A percentile compares a stretch with the other conserved stretches of the same genome.
Conservation (phyloP, 2,888 invertebrate species). For the Seira musarum region DNA sequence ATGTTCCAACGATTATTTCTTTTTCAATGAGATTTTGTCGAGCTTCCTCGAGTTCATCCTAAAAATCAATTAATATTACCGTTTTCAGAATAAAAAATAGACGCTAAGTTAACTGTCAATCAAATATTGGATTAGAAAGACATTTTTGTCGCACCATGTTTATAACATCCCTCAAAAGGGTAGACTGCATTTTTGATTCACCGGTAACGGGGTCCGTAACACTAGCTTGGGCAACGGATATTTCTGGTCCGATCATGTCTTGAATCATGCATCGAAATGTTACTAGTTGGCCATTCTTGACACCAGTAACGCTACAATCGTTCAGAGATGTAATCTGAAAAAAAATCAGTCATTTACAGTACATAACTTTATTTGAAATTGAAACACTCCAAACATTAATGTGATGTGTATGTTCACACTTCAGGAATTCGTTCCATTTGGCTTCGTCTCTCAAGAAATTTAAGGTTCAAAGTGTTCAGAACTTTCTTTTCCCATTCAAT, state of each 20-base stretch:
- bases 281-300: constrained; percentile 45
- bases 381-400: neutral
- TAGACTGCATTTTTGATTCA: neutral
- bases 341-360: neutral
- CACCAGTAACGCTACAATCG: neutral
- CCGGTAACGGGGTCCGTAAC: constrained; percentile 16
- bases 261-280: constrained; percentile 58
- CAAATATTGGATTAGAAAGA: neutral
- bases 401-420: neutral
- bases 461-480: neutral
- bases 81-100: neutral
- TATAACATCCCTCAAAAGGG: constrained; percentile 15
- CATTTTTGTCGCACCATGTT: neutral
- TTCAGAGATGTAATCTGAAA: constrained; percentile 48
- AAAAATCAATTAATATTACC: neutral
- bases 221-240: neutral
- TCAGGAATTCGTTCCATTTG: neutral
- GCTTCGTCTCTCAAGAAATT: neutral
- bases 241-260: constrained; percentile 29
- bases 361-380: neutral
- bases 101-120: neutral
- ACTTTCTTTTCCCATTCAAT: neutral
- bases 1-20: constrained; percentile 24
- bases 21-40: constrained; percentile 7
- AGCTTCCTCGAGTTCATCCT: neutral